Evolutionary conservation across 2,797 vertebrate genomes (phyloP).

Genomic region (Dendrocincla tyrannina): DNA sequence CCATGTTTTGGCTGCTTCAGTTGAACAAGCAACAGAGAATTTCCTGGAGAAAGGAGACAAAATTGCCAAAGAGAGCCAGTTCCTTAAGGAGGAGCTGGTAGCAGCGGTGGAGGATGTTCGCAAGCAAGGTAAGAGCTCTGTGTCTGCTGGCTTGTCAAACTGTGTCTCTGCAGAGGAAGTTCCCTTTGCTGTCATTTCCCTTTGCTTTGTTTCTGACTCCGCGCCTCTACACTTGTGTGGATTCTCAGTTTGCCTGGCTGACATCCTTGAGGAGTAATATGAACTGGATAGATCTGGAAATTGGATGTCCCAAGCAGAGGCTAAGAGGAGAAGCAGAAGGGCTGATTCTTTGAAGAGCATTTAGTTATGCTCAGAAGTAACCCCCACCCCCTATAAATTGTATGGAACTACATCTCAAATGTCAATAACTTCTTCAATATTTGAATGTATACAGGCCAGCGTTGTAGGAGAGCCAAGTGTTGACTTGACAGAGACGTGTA

Average conservation of each 20-base stretch:
- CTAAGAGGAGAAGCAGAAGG: not conserved
- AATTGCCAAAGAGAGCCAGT: conserved; percentile 98
- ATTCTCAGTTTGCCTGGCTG: not conserved
- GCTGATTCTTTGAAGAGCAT: not conserved
- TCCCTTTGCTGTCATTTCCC: not conserved
- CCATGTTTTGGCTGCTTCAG: conserved; percentile 95
- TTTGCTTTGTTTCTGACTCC: not conserved
- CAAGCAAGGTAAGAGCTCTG: conserved; percentile 88
- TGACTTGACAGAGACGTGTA: not conserved
- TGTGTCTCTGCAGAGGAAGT: not conserved
- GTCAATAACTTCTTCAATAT: not conserved
- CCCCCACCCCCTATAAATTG: accelerated
- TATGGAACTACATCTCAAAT: not conserved
- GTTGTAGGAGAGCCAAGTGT: conserved; percentile 4
- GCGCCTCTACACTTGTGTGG: accelerated
- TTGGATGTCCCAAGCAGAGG: not conserved
- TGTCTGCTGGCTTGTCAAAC: not conserved
- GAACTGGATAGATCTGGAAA: not conserved
- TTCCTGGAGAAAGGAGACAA: conserved; percentile 98
- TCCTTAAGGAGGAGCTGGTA: conserved; percentile 94
- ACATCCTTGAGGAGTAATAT: not conserved
- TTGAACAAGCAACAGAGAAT: conserved; percentile 96
- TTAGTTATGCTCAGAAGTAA: not conserved
- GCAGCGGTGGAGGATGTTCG: conserved; percentile 98
- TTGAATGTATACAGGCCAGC: not conserved